Conservation (phyloP, 2,888 invertebrate genomes). For the Synergus umbraculus region DNA sequence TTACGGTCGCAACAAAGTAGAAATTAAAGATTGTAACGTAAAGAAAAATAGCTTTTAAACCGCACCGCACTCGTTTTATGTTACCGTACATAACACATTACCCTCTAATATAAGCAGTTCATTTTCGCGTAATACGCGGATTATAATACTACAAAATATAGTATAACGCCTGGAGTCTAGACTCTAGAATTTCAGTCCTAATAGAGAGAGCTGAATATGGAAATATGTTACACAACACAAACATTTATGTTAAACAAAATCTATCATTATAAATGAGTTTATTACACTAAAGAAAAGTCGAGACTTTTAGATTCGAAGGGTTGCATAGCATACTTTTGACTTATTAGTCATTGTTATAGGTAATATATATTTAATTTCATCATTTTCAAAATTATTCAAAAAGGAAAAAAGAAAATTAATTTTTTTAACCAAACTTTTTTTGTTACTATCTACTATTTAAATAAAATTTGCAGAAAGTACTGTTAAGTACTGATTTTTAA, state of each 20-base stretch:
- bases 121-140: slow-evolving; percentile 21
- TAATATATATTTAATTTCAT: no score
- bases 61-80: slow-evolving; percentile 4
- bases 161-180: neutral
- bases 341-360: no score
- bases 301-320: slow-evolving; percentile 15
- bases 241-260: slow-evolving; percentile 21
- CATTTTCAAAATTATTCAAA: no score
- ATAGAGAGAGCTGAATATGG: neutral
- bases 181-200: neutral
- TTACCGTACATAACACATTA: slow-evolving; percentile 22
- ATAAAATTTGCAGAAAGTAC: no score
- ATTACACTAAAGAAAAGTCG: neutral
- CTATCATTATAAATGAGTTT: slow-evolving; percentile 38
- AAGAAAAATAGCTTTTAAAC: neutral
- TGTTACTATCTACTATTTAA: no score
- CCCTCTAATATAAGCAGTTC: neutral
- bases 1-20: neutral
- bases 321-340: neutral
- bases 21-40: slow-evolving; percentile 5
- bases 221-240: slow-evolving; percentile 8
- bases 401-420: no score
- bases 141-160: neutral
- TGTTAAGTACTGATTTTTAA: no score
- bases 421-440: no score